Base-by-base conservation (phyloP, 2,113 vertebrate species). In the Vulpes lagopus region DNA sequence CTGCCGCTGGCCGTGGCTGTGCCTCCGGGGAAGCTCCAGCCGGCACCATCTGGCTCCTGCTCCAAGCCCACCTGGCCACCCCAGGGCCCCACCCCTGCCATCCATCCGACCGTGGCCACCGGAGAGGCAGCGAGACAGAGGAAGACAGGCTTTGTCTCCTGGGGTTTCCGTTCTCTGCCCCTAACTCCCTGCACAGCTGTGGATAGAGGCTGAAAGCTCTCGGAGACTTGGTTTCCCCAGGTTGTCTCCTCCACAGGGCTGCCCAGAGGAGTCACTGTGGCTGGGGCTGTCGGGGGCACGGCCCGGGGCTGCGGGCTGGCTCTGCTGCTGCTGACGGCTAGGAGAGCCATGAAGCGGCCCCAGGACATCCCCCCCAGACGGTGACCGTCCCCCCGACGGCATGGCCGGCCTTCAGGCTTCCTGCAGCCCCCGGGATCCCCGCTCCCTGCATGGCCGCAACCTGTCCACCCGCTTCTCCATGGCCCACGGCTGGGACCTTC, bases 41-140 rank as follows among this genome's bases (percentile, higher is more conserved):
- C 1, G 8, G 17, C 49, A 32, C 11, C 25, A 5, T 7, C 32
- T 11, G 8, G 67, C 1, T 23, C 91, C 69, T 23, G 17, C 69
- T 11, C 43, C 43, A 4, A 3, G 74, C 23, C 60, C 49, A 43
- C 22, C 2, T 17, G 2, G 1, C 60, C n/a, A 0, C 25, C 14
- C 8, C 15, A 30, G 22, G 11, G 22, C 16, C 17, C 69, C 10
- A 0, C 2, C n/a, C 35, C 3, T 0, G 0, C 7, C 1, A 0
- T 2, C 51, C 57, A 3, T 11, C 38, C 38, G 2, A 0, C 4
- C 15, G 32, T 0, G 0, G 62, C 10, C 67, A 35, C 32, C 1
- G 71, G 82, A 35, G 17, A 20, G 35, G 27, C 3, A 0, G 35
- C 0, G 15, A 16, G 73, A 51, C 67, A 12, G 30, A 30, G 4